A percentile compares a stretch with the other conserved stretches of the same genome.
phyloP scores from a whole-genome alignment of 2,888 invertebrate genomes.

The Rosalia funebris region DNA sequence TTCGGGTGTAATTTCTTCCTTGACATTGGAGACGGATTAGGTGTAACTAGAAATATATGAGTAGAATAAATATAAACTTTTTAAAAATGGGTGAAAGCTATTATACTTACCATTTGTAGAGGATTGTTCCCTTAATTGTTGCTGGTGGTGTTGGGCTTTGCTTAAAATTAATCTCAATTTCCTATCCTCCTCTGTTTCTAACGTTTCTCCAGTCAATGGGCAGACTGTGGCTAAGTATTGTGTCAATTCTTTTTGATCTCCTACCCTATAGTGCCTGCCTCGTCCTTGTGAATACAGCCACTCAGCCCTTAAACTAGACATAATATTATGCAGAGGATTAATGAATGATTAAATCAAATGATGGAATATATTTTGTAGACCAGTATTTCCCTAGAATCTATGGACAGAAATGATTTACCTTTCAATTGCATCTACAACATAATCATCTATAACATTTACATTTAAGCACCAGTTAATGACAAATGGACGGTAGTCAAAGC shows the following conservation, averaged over 20 bases:
- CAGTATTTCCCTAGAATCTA: no score
- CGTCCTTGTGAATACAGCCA: conserved; percentile 96
- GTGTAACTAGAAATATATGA: conserved; percentile 55
- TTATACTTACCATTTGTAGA: conserved; percentile 45
- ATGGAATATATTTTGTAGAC: no score
- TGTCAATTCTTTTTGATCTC: conserved; percentile 83
- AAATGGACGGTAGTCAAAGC: conserved; percentile 92
- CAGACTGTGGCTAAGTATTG: conserved; percentile 87
- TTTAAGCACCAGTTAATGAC: conserved; percentile 93
- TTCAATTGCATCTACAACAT: conserved; percentile 89
- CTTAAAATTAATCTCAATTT: conserved; percentile 86
- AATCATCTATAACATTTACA: conserved; percentile 88
- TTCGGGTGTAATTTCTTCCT: conserved; percentile 65
- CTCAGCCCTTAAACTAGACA: conserved; percentile 85
- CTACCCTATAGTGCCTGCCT: conserved; percentile 86
- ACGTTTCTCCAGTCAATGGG: conserved; percentile 82
- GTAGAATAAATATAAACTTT: no score
- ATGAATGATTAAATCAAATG: no score
- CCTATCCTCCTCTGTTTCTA: conserved; percentile 87
- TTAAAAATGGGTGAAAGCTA: neutral
- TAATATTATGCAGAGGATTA: no score
- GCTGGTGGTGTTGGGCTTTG: conserved; percentile 91
- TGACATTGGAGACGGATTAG: conserved; percentile 60
- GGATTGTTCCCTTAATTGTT: conserved; percentile 77
- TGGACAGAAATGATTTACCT: no score